Base-by-base conservation (phyloP, 2,113 vertebrate genomes). In the Salvelinus alpinus region DNA sequence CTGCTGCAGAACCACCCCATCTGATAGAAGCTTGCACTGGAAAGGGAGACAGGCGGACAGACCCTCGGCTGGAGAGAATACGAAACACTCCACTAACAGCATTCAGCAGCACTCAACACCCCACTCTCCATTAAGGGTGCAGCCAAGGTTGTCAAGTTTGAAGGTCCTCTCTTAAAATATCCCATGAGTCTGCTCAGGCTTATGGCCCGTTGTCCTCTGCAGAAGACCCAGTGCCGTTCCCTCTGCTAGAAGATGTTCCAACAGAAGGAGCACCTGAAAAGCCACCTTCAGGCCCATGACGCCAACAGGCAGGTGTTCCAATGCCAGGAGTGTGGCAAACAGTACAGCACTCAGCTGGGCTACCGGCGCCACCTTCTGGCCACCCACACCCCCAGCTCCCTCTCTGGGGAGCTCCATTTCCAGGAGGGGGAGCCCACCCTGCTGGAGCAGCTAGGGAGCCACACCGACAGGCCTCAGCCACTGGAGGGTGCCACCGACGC, bases 341-440 rank as follows among this genome's bases (percentile, higher is more conserved):
- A 96, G 91, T 99, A 98, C 86, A 98, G 97, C 92, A 99, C 97
- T 0, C 97, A 98, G 64, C 92, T 99, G 5, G 97, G 97, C 75
- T 98, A 96, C 76, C 86, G 95, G 81, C 95, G 97, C 0, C 97
- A 99, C 74, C 90, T 98, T 81, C 96, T 88, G 76, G 89, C 90
- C 14, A 87, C 87, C 25, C 91, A 92, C 83, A 76, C 82, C 9
- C 64, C 95, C 0, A 91, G 93, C 34, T 68, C 85, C 0, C 87
- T 91, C 76, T 86, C 83, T 1, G 94, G 95, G 0, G 95, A 96
- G 74, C 94, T 96, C 54, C 93, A 95, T 88, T 97, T 96, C 85
- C 95, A 95, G 76, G 96, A 97, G 77, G 96, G 93, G 66, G 93
- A 95, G n/a, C 94, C 96, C 0, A 90, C 95, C 6, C 91, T 98